These are phyloP conservation scores for Xestoiulus laeticollis DNA, from an alignment of 2,888 invertebrate genomes.

Conservation along the genomic window DNA sequence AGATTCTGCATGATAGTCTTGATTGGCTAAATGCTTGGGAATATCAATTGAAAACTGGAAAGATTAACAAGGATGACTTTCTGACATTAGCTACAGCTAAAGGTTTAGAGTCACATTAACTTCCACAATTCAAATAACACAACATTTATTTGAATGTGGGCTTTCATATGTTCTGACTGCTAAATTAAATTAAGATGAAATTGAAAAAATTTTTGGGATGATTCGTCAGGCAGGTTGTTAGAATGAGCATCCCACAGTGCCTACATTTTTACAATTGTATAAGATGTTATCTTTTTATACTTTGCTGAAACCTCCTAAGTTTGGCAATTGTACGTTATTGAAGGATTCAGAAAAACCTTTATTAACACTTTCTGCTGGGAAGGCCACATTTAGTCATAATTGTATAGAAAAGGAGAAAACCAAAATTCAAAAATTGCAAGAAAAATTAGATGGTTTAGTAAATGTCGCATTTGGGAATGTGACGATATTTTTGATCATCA, in stretches of 20 bases:
- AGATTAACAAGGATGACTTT: not conserved
- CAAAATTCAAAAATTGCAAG: not conserved
- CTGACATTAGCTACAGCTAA: no score
- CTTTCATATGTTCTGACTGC: not conserved
- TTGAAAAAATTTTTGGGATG: conserved; percentile 49
- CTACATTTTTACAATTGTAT: conserved; percentile 45
- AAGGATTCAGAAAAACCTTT: conserved; percentile 24
- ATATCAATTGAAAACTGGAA: not conserved
- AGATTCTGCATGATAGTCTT: not conserved
- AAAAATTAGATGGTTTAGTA: conserved; percentile 36
- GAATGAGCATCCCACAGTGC: conserved; percentile 47
- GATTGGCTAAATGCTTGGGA: conserved; percentile 38
- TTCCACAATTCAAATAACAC: no score
- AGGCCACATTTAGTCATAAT: not conserved
- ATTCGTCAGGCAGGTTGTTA: conserved; percentile 46
- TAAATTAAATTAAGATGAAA: conserved; percentile 44
- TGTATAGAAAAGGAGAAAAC: not conserved
- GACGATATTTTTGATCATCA: conserved; percentile 36
- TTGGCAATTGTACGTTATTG: conserved; percentile 40
- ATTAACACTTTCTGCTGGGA: not conserved
- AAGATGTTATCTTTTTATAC: conserved; percentile 40
- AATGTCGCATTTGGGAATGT: not conserved
- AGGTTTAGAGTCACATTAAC: no score
- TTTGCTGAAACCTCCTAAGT: conserved; percentile 19
- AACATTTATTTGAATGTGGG: no score